Base-by-base conservation (phyloP, 2,888 invertebrate species). In the Hyppa rectilinea region DNA sequence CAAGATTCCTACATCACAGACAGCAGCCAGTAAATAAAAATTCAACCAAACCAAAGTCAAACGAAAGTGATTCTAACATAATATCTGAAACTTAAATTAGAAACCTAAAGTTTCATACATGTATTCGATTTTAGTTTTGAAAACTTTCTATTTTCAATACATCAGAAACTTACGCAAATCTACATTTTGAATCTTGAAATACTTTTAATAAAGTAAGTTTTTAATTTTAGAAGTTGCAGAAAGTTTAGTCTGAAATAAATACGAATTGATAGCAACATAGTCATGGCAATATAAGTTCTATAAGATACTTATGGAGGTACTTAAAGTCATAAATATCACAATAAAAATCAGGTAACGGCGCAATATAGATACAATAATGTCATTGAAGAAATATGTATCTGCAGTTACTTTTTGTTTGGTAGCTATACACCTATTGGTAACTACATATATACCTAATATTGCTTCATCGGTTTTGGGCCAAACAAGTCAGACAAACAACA, bases 181-280 rank as follows among this genome's bases (percentile, higher is more conserved):
- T 59, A 23, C 23, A 56, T 73, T 71, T 49, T 53, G 34, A 62
- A 50, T 67, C 17, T 49, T n/a, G 20, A 60, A 75, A 72, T 64
- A 67, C 23, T 71, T 70, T 62, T 49, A 63, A 52, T 36, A 40
- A 1, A 50, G 14, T 55, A 75, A 68, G 58, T 76, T 81, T 68
- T 68, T 52, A 65, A 55, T 70, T 66, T 56, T 36, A 9, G 47
- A 49, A 40, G n/a, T 58, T 36, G 0, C 4, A 5, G 10, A 45
- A 71, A 66, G 2, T 65, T 72, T 55, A 5, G 5, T 10, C 5
- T 38, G 31, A 31, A 45, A 50, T 45, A 29, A 12, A 36, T 7
- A 17, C 3, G 3, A 55, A 50, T 49, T 3, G 9, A 61, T 66
- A 4, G 9, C 6, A 50, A 58, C 20, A 40, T 26, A 40, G 72